Base-by-base conservation (phyloP, 2,797 vertebrate species). In the Pipistrellus nathusii region DNA sequence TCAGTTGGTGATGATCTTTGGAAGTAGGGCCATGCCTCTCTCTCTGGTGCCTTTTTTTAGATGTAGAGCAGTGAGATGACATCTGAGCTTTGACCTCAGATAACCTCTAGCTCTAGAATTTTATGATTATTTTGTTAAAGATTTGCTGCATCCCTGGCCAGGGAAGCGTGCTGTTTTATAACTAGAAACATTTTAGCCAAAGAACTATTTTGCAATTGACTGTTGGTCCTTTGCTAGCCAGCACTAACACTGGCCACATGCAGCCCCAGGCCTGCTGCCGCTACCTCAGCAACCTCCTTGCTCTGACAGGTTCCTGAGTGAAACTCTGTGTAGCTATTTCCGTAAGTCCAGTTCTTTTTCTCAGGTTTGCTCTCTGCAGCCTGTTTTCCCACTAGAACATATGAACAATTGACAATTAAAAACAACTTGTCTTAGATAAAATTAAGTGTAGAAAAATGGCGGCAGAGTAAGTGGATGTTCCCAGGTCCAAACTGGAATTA, bases 61-160 rank as follows among this genome's bases (percentile, higher is more conserved):
- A 68, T 48, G 57, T 55, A 48, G 68, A 69, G 27, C 53, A 46
- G 30, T 90, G 44, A 73, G 25, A 17, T 53, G 46, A 82, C n/a
- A 38, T 64, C 30, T 91, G 38, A 78, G 20, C 66, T 51, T 62
- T 87, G 72, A 66, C 51, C 41, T 76, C 55, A 89, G 75, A 30
- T 90, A 69, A 78, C 30, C 69, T 77, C n/a, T 27, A 27, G 44
- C 30, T 44, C 46, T 86, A 85, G 86, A 93, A 85, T 88, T 91
- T 92, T 88, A 53, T 71, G 32, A 72, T 72, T 35, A 21, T 83
- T 68, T 27, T 20, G 44, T 87, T 35, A 87, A 87, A 7, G 38
- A 2, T 77, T 86, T 81, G 25, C 81, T 38, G 72, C 12, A 59
- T 83, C 66, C 41, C 38, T 32, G 66, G 66, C 76, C 75, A 71